phyloP scores from a whole-genome alignment of 2,113 vertebrate genomes.

The Mixornis gularis region DNA sequence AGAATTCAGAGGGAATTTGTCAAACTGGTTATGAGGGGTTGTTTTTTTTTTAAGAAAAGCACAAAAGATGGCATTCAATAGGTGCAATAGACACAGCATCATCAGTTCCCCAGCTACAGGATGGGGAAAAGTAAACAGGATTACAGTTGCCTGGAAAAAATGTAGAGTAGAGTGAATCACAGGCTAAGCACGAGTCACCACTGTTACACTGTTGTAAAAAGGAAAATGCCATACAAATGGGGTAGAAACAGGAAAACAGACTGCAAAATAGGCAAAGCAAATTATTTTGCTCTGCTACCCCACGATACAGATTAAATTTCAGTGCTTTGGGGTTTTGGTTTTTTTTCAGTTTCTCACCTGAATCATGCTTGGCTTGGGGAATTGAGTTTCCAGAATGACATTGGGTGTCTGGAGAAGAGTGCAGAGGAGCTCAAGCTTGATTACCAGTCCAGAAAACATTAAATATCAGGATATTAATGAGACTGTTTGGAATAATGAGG shows the following conservation, averaged over 20 bases:
- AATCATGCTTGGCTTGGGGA: neutral
- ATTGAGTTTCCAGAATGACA: neutral
- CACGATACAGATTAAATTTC: neutral
- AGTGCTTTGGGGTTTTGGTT: neutral
- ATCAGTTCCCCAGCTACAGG: neutral
- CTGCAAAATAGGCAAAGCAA: neutral
- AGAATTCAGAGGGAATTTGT: neutral
- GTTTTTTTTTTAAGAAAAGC: neutral
- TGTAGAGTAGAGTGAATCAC: slow-evolving; percentile 5
- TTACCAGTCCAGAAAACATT: neutral
- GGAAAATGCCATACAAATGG: neutral
- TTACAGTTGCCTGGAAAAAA: slow-evolving; percentile 14
- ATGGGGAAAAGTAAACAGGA: slow-evolving; percentile 47
- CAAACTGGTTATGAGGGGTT: neutral
- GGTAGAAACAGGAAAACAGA: neutral
- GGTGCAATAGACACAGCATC: neutral
- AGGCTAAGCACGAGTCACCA: neutral
- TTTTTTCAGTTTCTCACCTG: neutral
- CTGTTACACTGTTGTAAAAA: neutral
- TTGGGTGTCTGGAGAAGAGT: neutral
- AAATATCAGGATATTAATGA: neutral
- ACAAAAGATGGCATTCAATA: neutral
- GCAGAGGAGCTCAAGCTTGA: neutral
- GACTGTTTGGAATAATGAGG: neutral
- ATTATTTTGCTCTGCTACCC: neutral